Base-by-base conservation (phyloP, 2,113 vertebrate species). In the Rousettus leschenaultii region DNA sequence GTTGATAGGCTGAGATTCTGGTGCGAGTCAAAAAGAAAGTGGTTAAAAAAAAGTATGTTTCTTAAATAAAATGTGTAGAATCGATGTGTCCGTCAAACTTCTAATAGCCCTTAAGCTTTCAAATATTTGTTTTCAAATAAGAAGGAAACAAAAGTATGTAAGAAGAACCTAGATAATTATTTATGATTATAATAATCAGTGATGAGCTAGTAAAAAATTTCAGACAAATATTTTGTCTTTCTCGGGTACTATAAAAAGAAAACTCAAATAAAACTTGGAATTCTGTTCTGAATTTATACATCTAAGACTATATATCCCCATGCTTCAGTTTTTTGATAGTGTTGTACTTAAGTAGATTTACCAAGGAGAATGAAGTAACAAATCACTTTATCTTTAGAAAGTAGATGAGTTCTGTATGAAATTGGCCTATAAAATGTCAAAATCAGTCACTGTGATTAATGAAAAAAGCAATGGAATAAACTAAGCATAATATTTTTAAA, bases 331-430 rank as follows among this genome's bases (percentile, higher is more conserved):
- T 85, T 92, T 68, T 90, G 35, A 71, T 28, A 80, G 15, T 73
- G 18, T 63, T 93, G 5, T 30, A 75, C 40, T 90, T 33, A 91
- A 33, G 53, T 71, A 95, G 75, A 93, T 48, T 55, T 94, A 87
- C n/a, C 26, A 94, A 97, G 82, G 77, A 93, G 30, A 94, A 94
- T 97, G 85, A 97, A 97, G 92, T 97, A 98, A 93, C n/a, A 98
- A 97, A 97, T 97, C 35, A 53, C 86, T 97, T 95, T 96, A 89
- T 92, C 85, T 93, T 95, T 97, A 97, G 83, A 68, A 65, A 97
- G 97, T 97, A 90, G 84, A 91, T 97, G 84, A 97, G 80, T 97
- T 97, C 86, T 28, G 30, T 83, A 89, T 94, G 74, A 98, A 98
- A 98, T 63, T 98, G 83, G 45, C 89, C 66, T 70, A 92, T 98